phyloP scores from a whole-genome alignment of 2,888 invertebrate species.

The Coleophora flavipennella region DNA sequence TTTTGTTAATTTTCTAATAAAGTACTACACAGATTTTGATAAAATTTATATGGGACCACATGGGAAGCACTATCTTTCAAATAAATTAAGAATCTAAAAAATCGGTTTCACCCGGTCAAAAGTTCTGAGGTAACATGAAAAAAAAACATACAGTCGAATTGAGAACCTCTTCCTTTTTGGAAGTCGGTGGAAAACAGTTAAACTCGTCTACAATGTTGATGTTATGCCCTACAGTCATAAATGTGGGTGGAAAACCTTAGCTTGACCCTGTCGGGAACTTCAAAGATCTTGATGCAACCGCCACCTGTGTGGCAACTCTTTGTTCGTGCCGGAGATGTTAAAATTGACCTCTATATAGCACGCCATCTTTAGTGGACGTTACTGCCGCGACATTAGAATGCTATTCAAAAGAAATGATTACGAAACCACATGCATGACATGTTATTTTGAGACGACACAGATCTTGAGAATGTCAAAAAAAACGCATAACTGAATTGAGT shows the following conservation, averaged over 20 bases:
- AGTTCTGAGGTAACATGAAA: slow-evolving; percentile 19
- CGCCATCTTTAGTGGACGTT: slow-evolving; percentile 11
- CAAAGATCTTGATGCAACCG: slow-evolving; percentile 29
- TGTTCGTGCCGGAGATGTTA: slow-evolving; percentile 27
- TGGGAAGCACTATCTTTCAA: too few relatives aligned
- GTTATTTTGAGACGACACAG: neutral
- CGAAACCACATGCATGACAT: neutral
- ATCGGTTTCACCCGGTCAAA: neutral
- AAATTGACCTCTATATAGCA: slow-evolving; percentile 20
- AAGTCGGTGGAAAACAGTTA: slow-evolving; percentile 22
- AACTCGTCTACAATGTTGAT: slow-evolving; percentile 22
- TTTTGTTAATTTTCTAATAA: too few relatives aligned
- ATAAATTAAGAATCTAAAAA: too few relatives aligned
- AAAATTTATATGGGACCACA: too few relatives aligned
- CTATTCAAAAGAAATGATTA: neutral
- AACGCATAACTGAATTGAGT: too few relatives aligned
- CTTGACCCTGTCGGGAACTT: slow-evolving; percentile 34
- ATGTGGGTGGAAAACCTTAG: slow-evolving; percentile 32
- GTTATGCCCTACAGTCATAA: slow-evolving; percentile 31
- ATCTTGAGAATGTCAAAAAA: neutral
- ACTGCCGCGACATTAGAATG: slow-evolving; percentile 9
- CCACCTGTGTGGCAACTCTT: slow-evolving; percentile 22
- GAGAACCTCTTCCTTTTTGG: too few relatives aligned
- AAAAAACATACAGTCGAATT: too few relatives aligned
- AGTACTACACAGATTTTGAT: too few relatives aligned